phyloP scores from a whole-genome alignment of 1,140 invertebrate species.

The Drosophila nigrodunni region DNA sequence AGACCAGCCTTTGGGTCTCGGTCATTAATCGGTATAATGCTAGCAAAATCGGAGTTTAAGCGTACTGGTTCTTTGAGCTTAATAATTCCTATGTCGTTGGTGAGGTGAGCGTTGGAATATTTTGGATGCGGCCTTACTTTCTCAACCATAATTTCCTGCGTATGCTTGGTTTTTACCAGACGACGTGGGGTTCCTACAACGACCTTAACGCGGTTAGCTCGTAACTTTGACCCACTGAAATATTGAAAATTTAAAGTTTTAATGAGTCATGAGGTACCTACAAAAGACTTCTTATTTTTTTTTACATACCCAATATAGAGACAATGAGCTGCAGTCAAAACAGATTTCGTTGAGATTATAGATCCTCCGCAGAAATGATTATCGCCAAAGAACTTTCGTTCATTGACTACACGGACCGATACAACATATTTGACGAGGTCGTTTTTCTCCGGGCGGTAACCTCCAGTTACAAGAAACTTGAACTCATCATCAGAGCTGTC shows the following conservation, averaged over 20 bases:
- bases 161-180: neutral
- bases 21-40: conserved; percentile 10
- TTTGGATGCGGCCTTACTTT: conserved; percentile 44
- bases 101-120: neutral
- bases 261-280: neutral
- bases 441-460: conserved; percentile 52
- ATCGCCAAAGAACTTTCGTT: conserved; percentile 41
- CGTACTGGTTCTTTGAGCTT: conserved; percentile 20
- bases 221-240: neutral
- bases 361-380: conserved; percentile 64
- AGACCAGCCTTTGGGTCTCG: neutral
- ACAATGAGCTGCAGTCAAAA: conserved; percentile 72
- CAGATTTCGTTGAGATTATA: conserved; percentile 32
- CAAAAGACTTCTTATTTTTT: too few relatives aligned
- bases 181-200: conserved; percentile 61
- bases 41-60: neutral
- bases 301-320: conserved; percentile 37
- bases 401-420: conserved; percentile 8
- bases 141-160: conserved; percentile 22
- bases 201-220: conserved; percentile 10
- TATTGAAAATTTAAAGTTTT: neutral
- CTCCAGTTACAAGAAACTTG: conserved; percentile 56
- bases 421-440: conserved; percentile 43
- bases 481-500: conserved; percentile 35
- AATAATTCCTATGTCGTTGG: conserved; percentile 55